Evolutionary conservation across 2,113 vertebrate species (phyloP), one percentile per base, ranked within the genome.

Genomic region (Anolis carolinensis): DNA sequence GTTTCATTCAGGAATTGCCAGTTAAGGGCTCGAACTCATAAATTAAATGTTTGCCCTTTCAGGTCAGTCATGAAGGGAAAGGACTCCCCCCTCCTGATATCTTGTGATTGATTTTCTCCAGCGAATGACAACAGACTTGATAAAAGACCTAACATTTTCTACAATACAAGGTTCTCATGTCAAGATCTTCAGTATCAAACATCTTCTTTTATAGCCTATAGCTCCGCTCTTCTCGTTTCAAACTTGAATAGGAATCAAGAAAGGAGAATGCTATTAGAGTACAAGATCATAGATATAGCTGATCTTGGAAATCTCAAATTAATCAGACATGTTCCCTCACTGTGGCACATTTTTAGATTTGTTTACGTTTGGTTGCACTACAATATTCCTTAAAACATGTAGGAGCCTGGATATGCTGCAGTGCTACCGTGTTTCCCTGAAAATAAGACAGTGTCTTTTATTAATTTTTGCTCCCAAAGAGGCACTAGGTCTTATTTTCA

Each of bases 161-260:
- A 50, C 44, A 74, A 68, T 62, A 82, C 55, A 81, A 34, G 44
- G 32, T 44, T 72, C 78, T 20, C 5, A 3, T 86, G 89, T 86
- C 84, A 63, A 83, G 87, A 88, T 71, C 18, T 10, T 72, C 82
- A 86, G 10, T 14, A 62, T 80, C 68, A n/a, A n/a, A 20, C 81
- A 59, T 81, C 77, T 95, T 92, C 80, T 83, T 90, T 94, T 95
- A 86, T 88, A 92, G 86, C 86, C 84, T 82, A 86, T 34, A 23
- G 81, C 52, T 91, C 89, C 83, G 82, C 89, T 77, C 76, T 90
- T 88, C 83, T 91, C 75, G 83, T 91, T 94, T 93, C 34, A 85
- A 87, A 93, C 90, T 93, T 16, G 81, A 76, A 55, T 67, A 77
- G 20, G 81, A 91, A 93, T 30, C 67, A 82, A 76, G 82, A 62